Evolutionary conservation across 2,888 invertebrate genomes (phyloP), one percentile per base, ranked within the genome.

Genomic region (Agrotis puta): DNA sequence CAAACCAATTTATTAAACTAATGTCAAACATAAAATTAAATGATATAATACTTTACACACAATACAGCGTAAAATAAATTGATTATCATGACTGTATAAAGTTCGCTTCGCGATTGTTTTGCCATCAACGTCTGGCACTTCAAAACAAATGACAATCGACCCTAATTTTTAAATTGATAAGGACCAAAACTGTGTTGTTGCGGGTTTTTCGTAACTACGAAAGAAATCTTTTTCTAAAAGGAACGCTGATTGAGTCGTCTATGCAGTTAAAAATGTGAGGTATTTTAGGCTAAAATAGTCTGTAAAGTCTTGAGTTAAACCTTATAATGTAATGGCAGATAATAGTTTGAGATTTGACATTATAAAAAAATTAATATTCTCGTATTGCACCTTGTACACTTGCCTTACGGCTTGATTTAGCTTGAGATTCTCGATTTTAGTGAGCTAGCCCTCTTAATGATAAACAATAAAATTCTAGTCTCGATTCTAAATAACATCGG

Each of bases 91-190:
- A 58, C 24, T 47, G 33, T 39, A 27, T 56, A 53, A 64, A 68
- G 33, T n/a, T 71, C 39, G 45, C 27, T 20, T 68, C 22, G 50
- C 27, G 16, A 2, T 24, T 39, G 18, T 45, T 51, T 20, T n/a
- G n/a, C n/a, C 39, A 57, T 57, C 18, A 61, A 14, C 14, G 57
- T n/a, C 4, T 53, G 22, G 1, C 18, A 9, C 16, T 39, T n/a
- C 4, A 48, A 24, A 53, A 64, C 64, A 74, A 79, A 47, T 70
- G 57, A 58, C 64, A 69, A 74, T 70, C 63, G 59, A 66, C 59
- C 65, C 20, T 75, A 70, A 79, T 75, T 74, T 54, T 62, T 43
- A 58, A 70, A 79, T 66, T 18, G 33, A 16, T 47, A 14, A 63
- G 47, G 56, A 64, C 61, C 18, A 62, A 69, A 74, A 62, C 45